Conservation (phyloP, 2,888 invertebrate species). For the Proisotoma minuta region DNA sequence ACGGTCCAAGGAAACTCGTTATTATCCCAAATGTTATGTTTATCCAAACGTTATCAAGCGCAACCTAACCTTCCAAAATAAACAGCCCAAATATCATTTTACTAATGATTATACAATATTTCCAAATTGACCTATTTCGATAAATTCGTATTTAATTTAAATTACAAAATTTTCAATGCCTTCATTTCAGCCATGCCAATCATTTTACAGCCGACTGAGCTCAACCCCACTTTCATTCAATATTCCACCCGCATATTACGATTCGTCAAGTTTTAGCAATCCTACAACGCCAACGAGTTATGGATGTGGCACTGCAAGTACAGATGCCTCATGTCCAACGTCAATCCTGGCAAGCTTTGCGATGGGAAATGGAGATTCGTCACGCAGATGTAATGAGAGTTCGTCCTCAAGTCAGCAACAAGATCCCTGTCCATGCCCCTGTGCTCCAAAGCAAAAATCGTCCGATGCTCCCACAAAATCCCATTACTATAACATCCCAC, state of each 20-base stretch:
- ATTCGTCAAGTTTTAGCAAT: background rate
- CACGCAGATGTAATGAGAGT: background rate
- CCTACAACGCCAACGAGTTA: background rate
- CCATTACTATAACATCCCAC: conserved; percentile 1
- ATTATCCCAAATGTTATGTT: no score
- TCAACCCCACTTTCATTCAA: background rate
- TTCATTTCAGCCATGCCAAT: background rate
- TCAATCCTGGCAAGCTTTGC: background rate
- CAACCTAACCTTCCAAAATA: no score
- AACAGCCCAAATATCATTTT: no score
- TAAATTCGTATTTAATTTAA: no score
- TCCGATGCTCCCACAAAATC: background rate
- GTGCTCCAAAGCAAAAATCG: background rate
- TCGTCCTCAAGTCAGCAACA: background rate
- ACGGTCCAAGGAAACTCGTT: no score
- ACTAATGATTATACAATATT: no score
- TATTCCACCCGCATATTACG: no score
- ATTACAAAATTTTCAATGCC: background rate
- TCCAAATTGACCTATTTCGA: no score
- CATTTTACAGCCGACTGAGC: background rate
- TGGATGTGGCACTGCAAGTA: background rate
- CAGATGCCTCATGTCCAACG: background rate
- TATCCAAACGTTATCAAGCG: no score
- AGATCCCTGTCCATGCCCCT: background rate
- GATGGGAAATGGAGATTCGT: background rate